phyloP scores from a whole-genome alignment of 2,797 vertebrate genomes.

The Natrix natrix region DNA sequence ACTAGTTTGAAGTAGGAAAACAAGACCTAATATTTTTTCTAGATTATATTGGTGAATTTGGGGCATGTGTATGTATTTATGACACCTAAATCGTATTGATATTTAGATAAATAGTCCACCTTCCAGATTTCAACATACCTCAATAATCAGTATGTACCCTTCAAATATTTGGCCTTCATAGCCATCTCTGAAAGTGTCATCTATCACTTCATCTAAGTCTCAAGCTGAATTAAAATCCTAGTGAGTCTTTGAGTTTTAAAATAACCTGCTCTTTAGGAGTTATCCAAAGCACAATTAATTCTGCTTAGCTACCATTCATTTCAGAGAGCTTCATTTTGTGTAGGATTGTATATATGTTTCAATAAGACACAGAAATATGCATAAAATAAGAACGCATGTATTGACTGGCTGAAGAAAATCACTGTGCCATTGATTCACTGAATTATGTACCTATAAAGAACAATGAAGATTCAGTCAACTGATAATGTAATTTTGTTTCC shows the following conservation, averaged over 20 bases:
- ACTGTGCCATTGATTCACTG: background rate
- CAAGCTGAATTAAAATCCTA: conserved; percentile 76
- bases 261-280: background rate
- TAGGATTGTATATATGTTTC: conserved; percentile 36
- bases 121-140: background rate
- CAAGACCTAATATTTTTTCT: background rate
- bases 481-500: background rate
- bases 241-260: conserved; percentile 4
- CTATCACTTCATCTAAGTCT: conserved; percentile 72
- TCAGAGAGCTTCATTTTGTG: background rate
- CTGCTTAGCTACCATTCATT: background rate
- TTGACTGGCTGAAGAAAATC: background rate
- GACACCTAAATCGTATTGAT: fast-evolving
- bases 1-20: background rate
- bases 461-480: background rate
- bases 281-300: background rate
- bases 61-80: background rate
- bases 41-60: background rate
- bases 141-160: conserved; percentile 8
- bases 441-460: background rate
- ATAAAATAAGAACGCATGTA: background rate
- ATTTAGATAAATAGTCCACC: background rate
- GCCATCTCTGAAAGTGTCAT: conserved; percentile 79
- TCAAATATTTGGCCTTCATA: conserved; percentile 60
- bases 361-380: background rate